Evolutionary conservation across 2,113 vertebrate genomes (phyloP), one percentile per base, ranked within the genome.

Genomic region (Neodontobutis hainanensis): DNA sequence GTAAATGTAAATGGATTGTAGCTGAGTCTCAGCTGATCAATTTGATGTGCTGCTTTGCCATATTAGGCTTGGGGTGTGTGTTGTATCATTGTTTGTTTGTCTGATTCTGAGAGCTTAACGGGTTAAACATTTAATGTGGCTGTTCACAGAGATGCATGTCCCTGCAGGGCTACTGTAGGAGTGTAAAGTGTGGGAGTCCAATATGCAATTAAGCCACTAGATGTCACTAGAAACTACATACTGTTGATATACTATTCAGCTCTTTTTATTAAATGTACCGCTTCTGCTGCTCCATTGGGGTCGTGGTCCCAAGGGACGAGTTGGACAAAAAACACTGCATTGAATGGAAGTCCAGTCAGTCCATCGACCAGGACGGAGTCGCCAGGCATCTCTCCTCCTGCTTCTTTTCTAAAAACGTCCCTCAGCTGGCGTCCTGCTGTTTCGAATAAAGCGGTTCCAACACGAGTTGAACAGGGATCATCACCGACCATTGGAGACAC

Each of bases 331-430:
- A 58, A 43, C 56, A 58, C 56, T 2, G 56, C 38, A 5, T 11
- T 58, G 42, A 43, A 58, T 10, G 15, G 9, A 11, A 36, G 35
- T 43, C 38, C 56, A 4, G n/a, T 19, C 5, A 43, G n/a, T 16
- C 38, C 56, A 5, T 58, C 56, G 15, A 58, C 56, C 56, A 58
- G 56, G 10, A 58, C 56, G 0, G 15, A 43, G 40, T 43, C 56
- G 1, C 56, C 56, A 5, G 56, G 38, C 40, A 7, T 58, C 10
- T 40, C n/a, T 19, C 15, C 55, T 16, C 55, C 38, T 19, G 15
- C 38, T 42, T 40, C 36, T 11, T 43, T 58, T 11, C 14, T 19
- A 14, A 16, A 58, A 16, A 40, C 10, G 1, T 58, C 15, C 2
- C 2, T 16, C 15, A 58, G 56, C 15, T 58, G 56, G 0, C 8